Evolutionary conservation across 2,113 vertebrate species (phyloP).

Genomic region (Microtus montanus): DNA sequence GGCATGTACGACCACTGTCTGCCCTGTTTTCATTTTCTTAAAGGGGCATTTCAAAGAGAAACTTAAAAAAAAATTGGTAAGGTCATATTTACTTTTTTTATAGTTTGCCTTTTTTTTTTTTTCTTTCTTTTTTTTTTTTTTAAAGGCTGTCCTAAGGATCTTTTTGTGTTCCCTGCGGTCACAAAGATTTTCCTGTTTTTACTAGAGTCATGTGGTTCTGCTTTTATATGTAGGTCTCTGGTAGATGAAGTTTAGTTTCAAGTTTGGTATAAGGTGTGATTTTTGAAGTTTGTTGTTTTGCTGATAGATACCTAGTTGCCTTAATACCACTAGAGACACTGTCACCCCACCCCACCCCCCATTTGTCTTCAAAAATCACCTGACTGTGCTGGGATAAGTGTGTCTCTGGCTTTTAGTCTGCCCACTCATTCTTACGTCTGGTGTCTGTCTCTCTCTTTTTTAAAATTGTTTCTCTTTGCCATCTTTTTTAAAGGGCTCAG

Average conservation of each 20-base stretch:
- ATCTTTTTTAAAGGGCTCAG: not conserved
- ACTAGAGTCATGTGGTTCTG: not conserved
- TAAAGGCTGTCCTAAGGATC: no score
- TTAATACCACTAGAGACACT: not conserved
- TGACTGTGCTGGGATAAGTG: not conserved
- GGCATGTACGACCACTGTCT: no score
- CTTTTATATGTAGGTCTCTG: slow-evolving; percentile 32
- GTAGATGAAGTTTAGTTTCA: slow-evolving; percentile 38
- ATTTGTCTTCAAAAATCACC: no score
- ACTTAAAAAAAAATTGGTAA: not conserved
- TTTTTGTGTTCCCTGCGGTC: no score
- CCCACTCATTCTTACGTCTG: no score
- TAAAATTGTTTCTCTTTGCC: not conserved
- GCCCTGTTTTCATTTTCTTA: not conserved
- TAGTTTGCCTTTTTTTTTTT: no score
- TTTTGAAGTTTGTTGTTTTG: not conserved
- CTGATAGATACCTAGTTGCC: not conserved
- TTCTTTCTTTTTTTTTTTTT: no score
- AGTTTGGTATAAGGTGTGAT: slow-evolving; percentile 1
- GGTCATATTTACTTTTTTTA: no score
- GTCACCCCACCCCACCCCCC: not conserved
- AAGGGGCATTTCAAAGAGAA: slow-evolving; percentile 24
- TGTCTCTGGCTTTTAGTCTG: no score
- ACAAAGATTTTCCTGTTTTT: no score
- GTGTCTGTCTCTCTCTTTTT: no score